Conservation (phyloP, 2,888 invertebrate genomes). For the Tenthredo distinguenda region DNA sequence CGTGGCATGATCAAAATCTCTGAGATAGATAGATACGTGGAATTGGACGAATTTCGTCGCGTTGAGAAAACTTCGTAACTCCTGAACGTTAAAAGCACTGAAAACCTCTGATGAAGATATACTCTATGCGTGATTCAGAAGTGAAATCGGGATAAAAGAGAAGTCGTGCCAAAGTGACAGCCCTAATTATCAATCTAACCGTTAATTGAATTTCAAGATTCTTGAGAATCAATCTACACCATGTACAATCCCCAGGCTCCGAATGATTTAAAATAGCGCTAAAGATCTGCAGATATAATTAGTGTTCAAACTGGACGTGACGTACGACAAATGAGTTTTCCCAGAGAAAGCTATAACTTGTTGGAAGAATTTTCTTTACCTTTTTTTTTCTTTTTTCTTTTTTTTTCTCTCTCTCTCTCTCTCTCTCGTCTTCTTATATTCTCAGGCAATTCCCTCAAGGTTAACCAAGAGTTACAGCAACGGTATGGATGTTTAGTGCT, state of each 20-base stretch:
- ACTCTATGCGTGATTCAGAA: not conserved
- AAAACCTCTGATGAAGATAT: not conserved
- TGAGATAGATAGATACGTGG: not conserved
- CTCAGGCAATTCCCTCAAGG: not conserved
- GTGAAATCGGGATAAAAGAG: not conserved
- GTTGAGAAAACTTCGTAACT: not conserved
- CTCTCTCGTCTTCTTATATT: not conserved
- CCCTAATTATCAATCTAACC: not conserved
- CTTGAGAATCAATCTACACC: not conserved
- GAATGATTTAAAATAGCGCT: not conserved
- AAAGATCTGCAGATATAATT: not conserved
- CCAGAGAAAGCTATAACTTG: constrained; percentile 8
- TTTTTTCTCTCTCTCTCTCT: not conserved
- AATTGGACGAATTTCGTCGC: not conserved
- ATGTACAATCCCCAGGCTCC: too few relatives aligned
- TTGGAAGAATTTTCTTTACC: not conserved
- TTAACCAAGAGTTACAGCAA: not conserved
- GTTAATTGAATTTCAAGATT: constrained; percentile 11
- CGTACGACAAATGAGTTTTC: not conserved
- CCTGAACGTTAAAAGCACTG: not conserved
- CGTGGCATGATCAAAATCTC: not conserved
- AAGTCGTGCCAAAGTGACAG: not conserved
- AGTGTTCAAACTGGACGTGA: not conserved
- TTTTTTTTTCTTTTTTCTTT: not conserved
- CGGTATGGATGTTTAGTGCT: constrained; percentile 9